Base-by-base conservation (phyloP, 2,797 vertebrate species). In the Clarias pachynema region DNA sequence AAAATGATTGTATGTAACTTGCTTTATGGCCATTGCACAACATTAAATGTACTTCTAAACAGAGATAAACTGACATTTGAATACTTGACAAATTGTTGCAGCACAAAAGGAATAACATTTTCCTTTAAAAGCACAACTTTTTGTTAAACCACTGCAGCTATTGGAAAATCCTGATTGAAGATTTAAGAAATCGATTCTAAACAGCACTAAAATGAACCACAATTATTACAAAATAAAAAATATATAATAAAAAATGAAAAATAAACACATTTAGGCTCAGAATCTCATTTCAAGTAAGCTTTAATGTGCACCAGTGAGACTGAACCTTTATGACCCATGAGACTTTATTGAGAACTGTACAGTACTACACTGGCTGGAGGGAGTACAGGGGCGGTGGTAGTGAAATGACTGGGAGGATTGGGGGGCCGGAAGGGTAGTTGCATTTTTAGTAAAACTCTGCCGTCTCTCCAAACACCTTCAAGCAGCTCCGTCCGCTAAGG, bases 281-380 rank as follows among this genome's bases (percentile, higher is more conserved):
- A 89, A 85, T 78, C 79, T 89, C 79, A 85, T 90, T 96, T 96
- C 96, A 96, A 97, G 96, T 96, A 96, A 93, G 94, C 94, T 96
- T 94, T 96, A 94, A 95, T 95, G 95, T 95, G 96, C 96, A 96
- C 95, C 95, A 95, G 95, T 92, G 93, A 91, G 88, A 91, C 93
- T 94, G 95, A 94, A 92, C 91, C 89, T 90, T 91, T 92, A 94
- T 93, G 93, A 94, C 93, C 93, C 93, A 92, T 95, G 93, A 89
- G 91, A 93, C 91, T 92, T 86, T 86, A 92, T 90, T 80, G 82
- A 88, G 74, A 85, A 86, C 86, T 77, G 82, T 89, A 88, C 86
- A 87, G 87, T 88, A 87, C 83, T 78, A 84, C 70, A 81, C 84
- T 53, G 53, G 82, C 59, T 80, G 75, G 63, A 88, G 49, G 78